Evolutionary conservation across 2,888 invertebrate species (phyloP).

Genomic region (Schizaphis graminum): DNA sequence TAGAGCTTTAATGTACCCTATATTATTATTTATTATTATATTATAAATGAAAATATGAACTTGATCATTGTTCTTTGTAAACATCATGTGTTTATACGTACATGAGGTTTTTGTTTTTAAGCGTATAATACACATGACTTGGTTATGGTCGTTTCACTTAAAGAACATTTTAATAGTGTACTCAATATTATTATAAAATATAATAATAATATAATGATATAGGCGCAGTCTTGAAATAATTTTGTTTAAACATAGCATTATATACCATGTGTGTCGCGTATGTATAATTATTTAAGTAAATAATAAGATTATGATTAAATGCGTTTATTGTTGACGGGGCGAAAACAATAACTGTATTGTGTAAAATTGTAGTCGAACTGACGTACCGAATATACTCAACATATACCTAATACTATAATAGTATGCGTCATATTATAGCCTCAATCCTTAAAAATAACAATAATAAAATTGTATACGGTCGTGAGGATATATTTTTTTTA

Average conservation of each 20-base stretch:
- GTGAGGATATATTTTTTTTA: background rate
- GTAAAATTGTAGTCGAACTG: background rate
- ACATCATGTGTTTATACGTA: constrained; percentile 11
- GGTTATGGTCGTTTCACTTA: constrained; percentile 25
- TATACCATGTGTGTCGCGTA: background rate
- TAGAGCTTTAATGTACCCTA: background rate
- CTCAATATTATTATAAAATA: constrained; percentile 42
- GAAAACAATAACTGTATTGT: constrained; percentile 21
- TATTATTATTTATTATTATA: background rate
- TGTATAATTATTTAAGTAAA: constrained; percentile 24
- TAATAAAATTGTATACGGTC: background rate
- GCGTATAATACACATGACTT: constrained; percentile 45
- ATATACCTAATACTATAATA: background rate
- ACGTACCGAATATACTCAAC: background rate
- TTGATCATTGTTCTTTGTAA: constrained; percentile 11
- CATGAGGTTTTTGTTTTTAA: constrained; percentile 46
- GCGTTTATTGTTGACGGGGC: background rate
- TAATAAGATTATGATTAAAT: constrained; percentile 3
- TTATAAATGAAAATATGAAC: background rate
- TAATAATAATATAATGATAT: constrained; percentile 15
- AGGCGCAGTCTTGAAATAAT: constrained; percentile 40
- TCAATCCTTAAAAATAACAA: constrained; percentile 9
- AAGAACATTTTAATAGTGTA: constrained; percentile 10
- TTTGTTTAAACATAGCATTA: background rate
- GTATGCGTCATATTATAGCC: background rate